Base-by-base conservation (phyloP, 1,140 invertebrate species). In the Aplysia californica region DNA sequence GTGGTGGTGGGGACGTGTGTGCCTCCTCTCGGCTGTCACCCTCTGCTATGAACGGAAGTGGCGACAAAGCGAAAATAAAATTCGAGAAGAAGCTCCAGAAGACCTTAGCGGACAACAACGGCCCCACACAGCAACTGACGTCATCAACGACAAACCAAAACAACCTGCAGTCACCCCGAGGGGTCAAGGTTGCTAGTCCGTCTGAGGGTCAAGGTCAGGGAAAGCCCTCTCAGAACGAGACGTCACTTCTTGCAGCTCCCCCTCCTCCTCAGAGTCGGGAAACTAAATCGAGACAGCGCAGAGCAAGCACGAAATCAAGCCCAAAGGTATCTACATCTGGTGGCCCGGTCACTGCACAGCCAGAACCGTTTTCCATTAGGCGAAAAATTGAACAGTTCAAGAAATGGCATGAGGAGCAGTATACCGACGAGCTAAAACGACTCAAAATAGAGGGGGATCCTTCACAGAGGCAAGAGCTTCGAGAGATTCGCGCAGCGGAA, bases 361-460 rank as follows among this genome's bases (percentile, higher is more conserved):
- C 64, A 3, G 68, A 69, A 38, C 69, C 71, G 0, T 74, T 77
- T 68, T 77, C 75, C 38, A 44, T 76, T 26, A 73, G 73, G 1
- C 44, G 73, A 15, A 76, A 76, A 50, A 76, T 79, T 41, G 78
- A 79, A 50, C 78, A 79, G 68, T 79, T 69, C 44, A 39, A 68
- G 35, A 72, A 66, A 3, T 79, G 73, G 73, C 78, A 77, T 65
- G 78, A 77, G 31, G 78, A 74, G 29, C 78, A 77, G 65, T 80
- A 77, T 56, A 23, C 41, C 31, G 56, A 69, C 2, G 74, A 77
- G 59, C 41, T 80, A 58, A 44, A 69, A 38, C 65, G 68, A 23
- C 55, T 80, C n/a, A n/a, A n/a, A n/a, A n/a, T n/a, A n/a, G 44
- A 50, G 44, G 10, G 10, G 44, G 44, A 50, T n/a, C 10, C 44